phyloP scores from a whole-genome alignment of 2,797 vertebrate species.

The Halcyon chelicuti region DNA sequence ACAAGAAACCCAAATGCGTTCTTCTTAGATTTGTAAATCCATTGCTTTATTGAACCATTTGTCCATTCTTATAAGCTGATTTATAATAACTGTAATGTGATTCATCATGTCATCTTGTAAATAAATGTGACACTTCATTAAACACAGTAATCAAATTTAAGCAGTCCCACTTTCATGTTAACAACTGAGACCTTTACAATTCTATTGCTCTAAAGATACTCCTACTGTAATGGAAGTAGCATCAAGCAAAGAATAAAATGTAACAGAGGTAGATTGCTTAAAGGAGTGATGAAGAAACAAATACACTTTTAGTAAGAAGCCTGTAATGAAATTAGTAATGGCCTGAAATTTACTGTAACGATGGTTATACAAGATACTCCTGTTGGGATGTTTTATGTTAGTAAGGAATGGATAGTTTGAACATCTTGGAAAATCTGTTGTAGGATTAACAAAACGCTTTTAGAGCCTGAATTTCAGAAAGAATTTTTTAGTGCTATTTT shows the following conservation, averaged over 20 bases:
- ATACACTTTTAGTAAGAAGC: not conserved
- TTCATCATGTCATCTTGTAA: conserved; percentile 81
- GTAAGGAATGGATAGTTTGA: not conserved
- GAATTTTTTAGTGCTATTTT: conserved; percentile 66
- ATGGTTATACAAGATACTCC: conserved; percentile 31
- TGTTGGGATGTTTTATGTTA: not conserved
- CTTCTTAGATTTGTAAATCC: conserved; percentile 61
- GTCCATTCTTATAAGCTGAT: conserved; percentile 78
- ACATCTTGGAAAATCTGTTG: conserved; percentile 23
- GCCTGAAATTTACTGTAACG: conserved; percentile 37
- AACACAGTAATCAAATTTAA: conserved; percentile 83
- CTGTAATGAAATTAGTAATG: conserved; percentile 32
- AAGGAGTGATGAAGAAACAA: conserved; percentile 20
- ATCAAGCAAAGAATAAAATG: conserved; percentile 25
- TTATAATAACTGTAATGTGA: conserved; percentile 72
- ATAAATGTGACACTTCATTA: conserved; percentile 83
- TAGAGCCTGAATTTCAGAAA: conserved; percentile 52
- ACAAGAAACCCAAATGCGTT: conserved; percentile 32
- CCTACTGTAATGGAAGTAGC: conserved; percentile 42
- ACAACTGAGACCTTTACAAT: conserved; percentile 68
- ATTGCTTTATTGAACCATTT: conserved; percentile 70
- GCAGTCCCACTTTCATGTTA: conserved; percentile 73
- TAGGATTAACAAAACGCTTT: conserved; percentile 49
- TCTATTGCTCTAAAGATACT: conserved; percentile 66
- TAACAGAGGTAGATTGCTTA: not conserved